Base-by-base conservation (phyloP, 2,797 vertebrate species). In the Sarcoramphus papa region DNA sequence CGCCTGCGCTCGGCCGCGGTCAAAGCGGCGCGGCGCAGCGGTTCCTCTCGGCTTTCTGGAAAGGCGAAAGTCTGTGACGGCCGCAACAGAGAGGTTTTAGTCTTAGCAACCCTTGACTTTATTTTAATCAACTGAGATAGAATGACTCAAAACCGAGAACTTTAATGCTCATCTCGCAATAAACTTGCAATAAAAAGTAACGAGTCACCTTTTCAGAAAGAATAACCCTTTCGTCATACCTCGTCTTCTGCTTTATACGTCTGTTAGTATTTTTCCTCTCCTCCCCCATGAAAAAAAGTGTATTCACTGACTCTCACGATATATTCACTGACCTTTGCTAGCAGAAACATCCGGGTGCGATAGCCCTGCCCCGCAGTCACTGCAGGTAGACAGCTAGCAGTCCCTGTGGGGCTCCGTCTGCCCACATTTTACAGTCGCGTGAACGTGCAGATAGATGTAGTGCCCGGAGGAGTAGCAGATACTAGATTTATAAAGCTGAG, bases 131-230 rank as follows among this genome's bases (percentile, higher is more conserved):
- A 2, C 64, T 53, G 82, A 89, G 85, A 67, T 45, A 30, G 33
- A 37, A 85, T 93, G 91, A 94, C 72, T 94, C 91, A 92, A 92
- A 96, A 15, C 84, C 15, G 59, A 91, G 81, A 91, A 48, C 54
- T 62, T 48, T 18, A 73, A 35, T 91, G 95, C 87, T 95, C 85
- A 91, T 82, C 75, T 81, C 43, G 33, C 84, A 87, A 89, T 91
- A 85, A 89, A 78, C 7, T 10, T 40, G 53, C 31, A 86, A n/a
- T 74, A 62, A 82, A 65, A 62, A 50, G 19, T 43, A 76, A 53
- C 41, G 30, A 76, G 37, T 69, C 41, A 23, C 22, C 24, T 94
- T 94, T 90, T 41, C 72, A 77, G 35, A 73, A 65, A 62, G 43
- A 40, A 31, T 59, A 37, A 24, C 8, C 41, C 67, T 88, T 53